Conservation (phyloP, 2,888 invertebrate genomes). For the Scelioninae gen. 2 region DNA sequence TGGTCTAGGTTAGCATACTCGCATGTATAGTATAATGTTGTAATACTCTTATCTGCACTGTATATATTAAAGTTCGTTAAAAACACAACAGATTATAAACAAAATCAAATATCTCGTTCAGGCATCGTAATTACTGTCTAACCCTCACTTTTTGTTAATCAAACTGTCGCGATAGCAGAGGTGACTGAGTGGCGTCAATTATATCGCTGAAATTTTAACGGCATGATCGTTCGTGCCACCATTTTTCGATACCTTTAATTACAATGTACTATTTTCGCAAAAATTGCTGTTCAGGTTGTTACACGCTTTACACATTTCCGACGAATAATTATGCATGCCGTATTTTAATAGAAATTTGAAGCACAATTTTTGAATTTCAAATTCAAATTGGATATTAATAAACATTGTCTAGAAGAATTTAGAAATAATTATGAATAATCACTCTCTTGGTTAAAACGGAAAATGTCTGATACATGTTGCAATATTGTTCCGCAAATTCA, state of each 20-base stretch:
- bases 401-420: no score
- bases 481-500: no score
- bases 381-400: no score
- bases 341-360: no score
- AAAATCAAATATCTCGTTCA: slow-evolving; percentile 55
- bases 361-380: no score
- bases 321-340: slow-evolving; percentile 32
- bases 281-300: no score
- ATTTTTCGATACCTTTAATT: slow-evolving; percentile 10
- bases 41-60: slow-evolving; percentile 59
- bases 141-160: slow-evolving; percentile 53
- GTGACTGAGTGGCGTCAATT: slow-evolving; percentile 31
- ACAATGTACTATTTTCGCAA: slow-evolving; percentile 10
- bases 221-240: slow-evolving; percentile 1
- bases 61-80: slow-evolving; percentile 59
- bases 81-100: slow-evolving; percentile 59
- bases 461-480: no score
- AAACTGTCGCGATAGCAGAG: slow-evolving; percentile 31
- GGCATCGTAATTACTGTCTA: slow-evolving; percentile 49
- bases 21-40: slow-evolving; percentile 61
- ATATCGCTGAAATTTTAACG: slow-evolving; percentile 14
- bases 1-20: slow-evolving; percentile 61
- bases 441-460: no score
- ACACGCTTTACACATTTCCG: no score
- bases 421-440: no score